These are phyloP conservation scores for Loxodonta africana DNA, from an alignment of 2,113 vertebrate genomes.

Conservation along the genomic window DNA sequence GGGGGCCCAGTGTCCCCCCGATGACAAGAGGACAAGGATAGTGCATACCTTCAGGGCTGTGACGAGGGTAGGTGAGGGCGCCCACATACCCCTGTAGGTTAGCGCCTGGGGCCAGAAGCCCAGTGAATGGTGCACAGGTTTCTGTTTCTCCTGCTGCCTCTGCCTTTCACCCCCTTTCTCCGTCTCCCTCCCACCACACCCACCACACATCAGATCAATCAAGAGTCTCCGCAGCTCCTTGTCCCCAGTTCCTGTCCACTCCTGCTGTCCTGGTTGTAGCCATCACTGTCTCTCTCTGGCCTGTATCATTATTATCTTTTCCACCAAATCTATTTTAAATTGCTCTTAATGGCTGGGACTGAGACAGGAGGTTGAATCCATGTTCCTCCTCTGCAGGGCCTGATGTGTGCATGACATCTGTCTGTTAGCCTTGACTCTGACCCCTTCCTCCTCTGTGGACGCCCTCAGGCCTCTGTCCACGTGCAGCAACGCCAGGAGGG, in stretches of 20 bases:
- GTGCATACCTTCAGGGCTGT: not conserved
- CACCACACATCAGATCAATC: not conserved
- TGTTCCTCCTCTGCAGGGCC: not conserved
- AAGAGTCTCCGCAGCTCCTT: not conserved
- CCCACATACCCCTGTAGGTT: not conserved
- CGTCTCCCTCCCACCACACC: not conserved
- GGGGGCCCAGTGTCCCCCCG: not conserved
- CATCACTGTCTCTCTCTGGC: slow-evolving; percentile 24
- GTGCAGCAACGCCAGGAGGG: not conserved
- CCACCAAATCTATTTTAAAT: slow-evolving; percentile 65
- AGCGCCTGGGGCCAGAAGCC: not conserved
- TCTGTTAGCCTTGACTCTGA: not conserved
- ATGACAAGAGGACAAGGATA: not conserved
- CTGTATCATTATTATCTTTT: slow-evolving; percentile 64
- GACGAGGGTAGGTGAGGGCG: not conserved
- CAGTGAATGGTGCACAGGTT: no score
- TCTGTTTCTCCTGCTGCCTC: not conserved
- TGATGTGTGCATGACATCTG: not conserved
- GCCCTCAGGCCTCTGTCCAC: not conserved
- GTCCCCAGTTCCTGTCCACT: not conserved
- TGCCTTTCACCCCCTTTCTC: not conserved
- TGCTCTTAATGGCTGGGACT: slow-evolving; percentile 40
- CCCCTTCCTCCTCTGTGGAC: not conserved
- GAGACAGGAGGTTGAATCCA: slow-evolving; percentile 41
- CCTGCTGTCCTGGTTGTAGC: not conserved